Base-by-base conservation (phyloP, 2,113 vertebrate genomes). In the Cyprinodon tularosa region DNA sequence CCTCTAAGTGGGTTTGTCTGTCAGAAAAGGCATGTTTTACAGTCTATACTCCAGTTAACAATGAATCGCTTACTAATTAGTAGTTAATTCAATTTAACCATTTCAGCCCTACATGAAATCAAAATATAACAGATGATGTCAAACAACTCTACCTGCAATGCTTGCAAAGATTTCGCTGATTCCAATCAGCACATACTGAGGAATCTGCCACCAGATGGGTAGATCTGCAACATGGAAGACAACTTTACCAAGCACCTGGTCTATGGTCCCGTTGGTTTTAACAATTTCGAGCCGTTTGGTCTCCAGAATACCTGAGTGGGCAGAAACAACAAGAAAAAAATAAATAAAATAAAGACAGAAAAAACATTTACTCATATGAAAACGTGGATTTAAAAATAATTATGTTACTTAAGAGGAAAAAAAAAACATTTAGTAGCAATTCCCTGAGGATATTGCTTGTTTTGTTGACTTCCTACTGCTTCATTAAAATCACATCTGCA, bases 81-180 rank as follows among this genome's bases (percentile, higher is more conserved):
- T 29, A 29, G 29, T 29, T 29, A 29, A 29, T 29, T 29, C 29
- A 29, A 29, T 29, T 29, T 29, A 29, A 29, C 29, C 29, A 29
- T 29, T 29, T 29, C 29, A 29, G 29, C 29, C 29, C 29, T 29
- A 29, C 29, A 29, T 29, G 29, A 29, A 29, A 29, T 29, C 29
- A 29, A 29, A 29, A 29, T 29, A 29, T 29, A 29, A 68, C 68
- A 40, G 38, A 75, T 77, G 63, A 81, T 45, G n/a, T 86, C 3
- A 45, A 86, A 69, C 64, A 37, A 86, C 77, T 93, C 82, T 89
- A 98, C 98, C 98, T 93, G 97, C 96, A 80, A 99, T 99, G 89
- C 98, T 99, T 73, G 98, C 97, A 77, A 99, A 99, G 87, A 99
- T 95, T 87, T 99, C 98, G 44, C 98, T 99, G 93, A 99, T 91